These are phyloP conservation scores for Amiota communis DNA, from an alignment of 2,888 invertebrate species.

Conservation along the genomic window DNA sequence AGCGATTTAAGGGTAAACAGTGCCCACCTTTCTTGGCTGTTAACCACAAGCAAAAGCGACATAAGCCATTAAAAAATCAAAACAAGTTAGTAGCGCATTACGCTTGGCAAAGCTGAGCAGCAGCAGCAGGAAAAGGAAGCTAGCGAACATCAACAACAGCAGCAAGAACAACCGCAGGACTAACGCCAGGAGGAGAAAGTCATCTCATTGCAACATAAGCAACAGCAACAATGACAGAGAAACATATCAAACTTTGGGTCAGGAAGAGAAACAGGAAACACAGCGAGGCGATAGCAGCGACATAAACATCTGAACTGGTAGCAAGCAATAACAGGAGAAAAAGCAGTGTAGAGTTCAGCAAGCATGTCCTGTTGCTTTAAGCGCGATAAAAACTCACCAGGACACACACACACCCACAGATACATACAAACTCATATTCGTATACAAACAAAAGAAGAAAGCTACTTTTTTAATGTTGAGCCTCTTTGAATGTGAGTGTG, in stretches of 20 bases:
- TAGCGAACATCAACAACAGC: constrained; percentile 52
- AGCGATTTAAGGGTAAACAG: too few species aligned
- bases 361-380: constrained; percentile 44
- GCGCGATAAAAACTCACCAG: constrained; percentile 53
- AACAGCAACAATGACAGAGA: constrained; percentile 9
- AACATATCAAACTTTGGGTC: too few species aligned
- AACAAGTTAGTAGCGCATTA: constrained; percentile 62
- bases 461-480: constrained; percentile 13
- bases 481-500: constrained; percentile 17
- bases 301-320: neutral
- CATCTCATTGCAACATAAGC: constrained; percentile 23
- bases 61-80: constrained; percentile 65
- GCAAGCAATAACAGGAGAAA: neutral
- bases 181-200: constrained; percentile 28
- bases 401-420: neutral
- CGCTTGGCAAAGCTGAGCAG: constrained; percentile 35
- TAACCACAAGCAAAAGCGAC: neutral
- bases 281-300: neutral
- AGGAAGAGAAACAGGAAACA: neutral
- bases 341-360: neutral
- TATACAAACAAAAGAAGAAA: constrained; percentile 44
- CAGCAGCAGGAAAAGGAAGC: constrained; percentile 52
- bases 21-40: neutral
- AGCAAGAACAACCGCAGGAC: constrained; percentile 57
- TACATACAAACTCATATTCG: neutral